Conservation (phyloP, 37 sponge, comb jelly and placozoan species). For the Geodia barretti region DNA sequence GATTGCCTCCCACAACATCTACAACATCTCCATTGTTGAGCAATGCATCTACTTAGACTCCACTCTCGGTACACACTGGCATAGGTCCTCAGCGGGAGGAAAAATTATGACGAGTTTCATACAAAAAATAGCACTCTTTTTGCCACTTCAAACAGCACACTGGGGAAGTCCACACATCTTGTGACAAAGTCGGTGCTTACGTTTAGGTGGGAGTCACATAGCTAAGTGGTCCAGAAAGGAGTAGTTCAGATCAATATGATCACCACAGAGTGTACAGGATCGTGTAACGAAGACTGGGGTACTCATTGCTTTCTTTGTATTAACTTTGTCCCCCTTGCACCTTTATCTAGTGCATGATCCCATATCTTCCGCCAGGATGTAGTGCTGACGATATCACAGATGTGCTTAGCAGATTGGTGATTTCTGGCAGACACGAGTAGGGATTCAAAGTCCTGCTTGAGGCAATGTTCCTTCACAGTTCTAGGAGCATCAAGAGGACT, state of each 20-base stretch:
- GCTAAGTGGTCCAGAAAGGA: neutral
- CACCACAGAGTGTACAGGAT: neutral
- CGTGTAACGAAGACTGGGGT: neutral
- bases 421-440: neutral
- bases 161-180: no score
- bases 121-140: no score
- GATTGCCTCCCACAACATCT: no score
- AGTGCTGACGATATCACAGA: no score
- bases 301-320: constrained; percentile 1
- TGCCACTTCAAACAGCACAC: no score
- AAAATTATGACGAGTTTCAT: no score
- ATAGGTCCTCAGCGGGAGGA: no score
- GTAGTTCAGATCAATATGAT: neutral
- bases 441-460: neutral
- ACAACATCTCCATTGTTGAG: no score
- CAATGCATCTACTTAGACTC: no score
- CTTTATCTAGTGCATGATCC: neutral
- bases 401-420: no score
- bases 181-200: neutral
- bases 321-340: constrained; percentile 7
- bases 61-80: no score
- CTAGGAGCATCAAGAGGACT: neutral
- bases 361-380: neutral
- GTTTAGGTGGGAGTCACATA: neutral
- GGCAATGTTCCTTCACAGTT: neutral